A percentile compares a stretch with the other conserved stretches of the same genome.
Evolutionary conservation across 64 coral and sea anemone species (phyloP).

Genomic region (Montipora capricornis): DNA sequence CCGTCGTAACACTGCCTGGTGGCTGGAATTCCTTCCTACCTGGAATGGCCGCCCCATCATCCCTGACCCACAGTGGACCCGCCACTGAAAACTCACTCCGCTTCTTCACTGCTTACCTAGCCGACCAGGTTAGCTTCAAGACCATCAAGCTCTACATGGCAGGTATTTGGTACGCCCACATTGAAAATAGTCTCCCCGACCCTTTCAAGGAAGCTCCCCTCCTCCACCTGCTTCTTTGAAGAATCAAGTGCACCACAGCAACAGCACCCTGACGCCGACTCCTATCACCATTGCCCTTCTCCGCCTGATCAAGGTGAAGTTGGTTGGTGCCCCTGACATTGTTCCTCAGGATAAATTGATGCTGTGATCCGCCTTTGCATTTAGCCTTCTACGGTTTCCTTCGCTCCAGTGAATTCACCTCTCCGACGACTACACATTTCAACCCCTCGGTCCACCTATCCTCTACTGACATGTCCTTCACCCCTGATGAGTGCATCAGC

Average conservation of each 20-base stretch:
- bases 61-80: constrained; percentile 6
- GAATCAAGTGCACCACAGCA: neutral
- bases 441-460: neutral
- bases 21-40: neutral
- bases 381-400: neutral
- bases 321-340: neutral
- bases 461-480: neutral
- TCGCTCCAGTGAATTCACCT: neutral
- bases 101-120: neutral
- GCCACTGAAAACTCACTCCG: neutral
- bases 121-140: too few relatives aligned
- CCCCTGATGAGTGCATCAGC: neutral
- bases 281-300: neutral
- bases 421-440: neutral
- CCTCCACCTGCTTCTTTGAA: neutral
- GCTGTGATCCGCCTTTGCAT: neutral
- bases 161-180: too few relatives aligned
- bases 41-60: constrained; percentile 15
- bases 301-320: neutral
- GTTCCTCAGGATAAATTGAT: neutral
- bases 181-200: neutral
- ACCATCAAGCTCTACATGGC: too few relatives aligned
- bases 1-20: too few relatives aligned
- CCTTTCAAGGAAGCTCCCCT: neutral
- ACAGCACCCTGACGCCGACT: neutral